Base-by-base conservation (phyloP, 2,888 invertebrate species). In the Automeris io region DNA sequence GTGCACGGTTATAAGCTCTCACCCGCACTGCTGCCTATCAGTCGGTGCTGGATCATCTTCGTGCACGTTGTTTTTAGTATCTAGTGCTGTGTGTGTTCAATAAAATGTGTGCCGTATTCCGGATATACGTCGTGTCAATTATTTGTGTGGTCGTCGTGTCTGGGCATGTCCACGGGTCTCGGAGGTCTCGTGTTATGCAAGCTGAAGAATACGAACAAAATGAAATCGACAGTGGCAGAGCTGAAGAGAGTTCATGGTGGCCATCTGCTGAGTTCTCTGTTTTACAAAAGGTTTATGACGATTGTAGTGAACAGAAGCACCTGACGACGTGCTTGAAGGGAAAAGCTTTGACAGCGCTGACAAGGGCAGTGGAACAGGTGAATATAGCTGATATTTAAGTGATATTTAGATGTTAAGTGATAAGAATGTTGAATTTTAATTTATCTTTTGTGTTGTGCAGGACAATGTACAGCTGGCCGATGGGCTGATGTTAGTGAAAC, bases 381-480 rank as follows among this genome's bases (percentile, higher is more conserved):
- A 78, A 51, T 41, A 26, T 18, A 54, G 45, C 47, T 51, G 43
- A 33, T 38, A 43, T 34, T 34, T 39, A 7, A 37, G 37, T 37
- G 7, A 21, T 9, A 21, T 4, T 13, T 24, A 13, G 22, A 48
- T 63, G 63, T 39, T 45, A 25, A 61, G 69, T 72, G 68, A 52
- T 41, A 18, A 37, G 31, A 39, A 51, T 55, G 61, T 59, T 43
- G 46, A 46, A 52, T 56, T 43, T 47, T 70, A 70, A 70, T 69
- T 45, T 61, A 66, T 61, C 40, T 64, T 43, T 68, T 74, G 64
- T 70, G 61, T 71, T 71, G 54, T 61, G 60, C 74, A 88, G 88
- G 89, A 90, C 54, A 88, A 85, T 48, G 88, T 90, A 43, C 89
- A 88, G 73, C 87, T 90, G 49, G 80, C 88, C 36, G 90, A 90